A percentile compares a stretch with the other conserved stretches of the same genome.
phyloP scores from a whole-genome alignment of 2,113 vertebrate species.

The Aptenodytes patagonicus region DNA sequence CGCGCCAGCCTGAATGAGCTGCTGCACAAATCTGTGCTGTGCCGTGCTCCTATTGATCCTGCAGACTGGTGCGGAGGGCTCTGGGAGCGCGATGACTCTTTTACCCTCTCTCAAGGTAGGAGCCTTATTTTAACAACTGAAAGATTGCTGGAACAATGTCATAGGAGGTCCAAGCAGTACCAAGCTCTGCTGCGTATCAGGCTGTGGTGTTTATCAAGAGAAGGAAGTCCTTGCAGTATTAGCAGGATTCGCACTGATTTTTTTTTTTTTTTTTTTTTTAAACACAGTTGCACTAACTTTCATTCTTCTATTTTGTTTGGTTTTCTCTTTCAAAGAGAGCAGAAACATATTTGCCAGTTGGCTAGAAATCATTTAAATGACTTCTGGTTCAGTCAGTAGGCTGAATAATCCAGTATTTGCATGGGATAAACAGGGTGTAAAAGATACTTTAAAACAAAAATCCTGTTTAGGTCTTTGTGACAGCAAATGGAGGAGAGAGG shows the following conservation, averaged over 20 bases:
- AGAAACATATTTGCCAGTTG: not conserved
- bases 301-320: not conserved
- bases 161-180: not conserved
- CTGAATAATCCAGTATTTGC: not conserved
- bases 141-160: not conserved
- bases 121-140: not conserved
- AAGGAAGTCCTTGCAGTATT: not conserved
- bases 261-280: too few species aligned
- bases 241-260: not conserved
- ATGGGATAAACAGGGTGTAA: not conserved
- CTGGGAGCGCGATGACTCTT: constrained; percentile 60
- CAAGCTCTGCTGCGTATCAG: not conserved
- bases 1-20: not conserved
- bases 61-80: constrained; percentile 65
- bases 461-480: not conserved
- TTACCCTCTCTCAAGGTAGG: constrained; percentile 71
- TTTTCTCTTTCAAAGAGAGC: not conserved
- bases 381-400: not conserved
- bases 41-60: constrained; percentile 61
- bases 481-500: not conserved
- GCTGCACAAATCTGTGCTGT: constrained; percentile 17
- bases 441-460: not conserved
- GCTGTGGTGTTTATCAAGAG: not conserved
- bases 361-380: not conserved
- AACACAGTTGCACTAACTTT: not conserved